Percentiles rank a stretch among this genome's conserved stretches.
Conservation (phyloP, 2,888 invertebrate species). For the Tetropium fuscum region DNA sequence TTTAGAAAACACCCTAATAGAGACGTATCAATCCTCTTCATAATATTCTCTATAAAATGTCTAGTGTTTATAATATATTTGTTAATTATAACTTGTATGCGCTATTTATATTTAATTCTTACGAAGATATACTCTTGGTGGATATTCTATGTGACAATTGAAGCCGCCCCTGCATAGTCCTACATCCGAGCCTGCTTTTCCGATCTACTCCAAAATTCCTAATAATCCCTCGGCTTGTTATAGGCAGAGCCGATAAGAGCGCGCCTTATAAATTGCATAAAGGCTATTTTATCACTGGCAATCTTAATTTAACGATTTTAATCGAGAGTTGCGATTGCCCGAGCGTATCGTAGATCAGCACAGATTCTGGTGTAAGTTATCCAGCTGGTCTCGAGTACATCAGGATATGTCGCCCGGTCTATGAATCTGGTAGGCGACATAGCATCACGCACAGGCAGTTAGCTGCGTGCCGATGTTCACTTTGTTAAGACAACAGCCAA, state of each 20-base stretch:
- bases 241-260: conserved; percentile 29
- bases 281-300: conserved; percentile 43
- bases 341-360: conserved; percentile 50
- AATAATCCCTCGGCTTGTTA: conserved; percentile 22
- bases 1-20: too few species aligned
- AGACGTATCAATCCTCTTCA: too few species aligned
- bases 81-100: too few species aligned
- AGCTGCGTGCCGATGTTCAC: conserved; percentile 59
- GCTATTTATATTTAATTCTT: too few species aligned
- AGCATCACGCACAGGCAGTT: conserved; percentile 59
- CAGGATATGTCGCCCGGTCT: conserved; percentile 49
- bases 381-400: conserved; percentile 47
- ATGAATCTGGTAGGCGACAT: conserved; percentile 57
- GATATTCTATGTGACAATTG: too few species aligned
- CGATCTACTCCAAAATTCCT: conserved; percentile 18
- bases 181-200: not conserved
- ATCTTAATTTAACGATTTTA: conserved; percentile 53
- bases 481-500: conserved; percentile 58
- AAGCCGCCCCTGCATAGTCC: too few species aligned
- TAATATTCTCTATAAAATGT: too few species aligned
- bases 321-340: conserved; percentile 49
- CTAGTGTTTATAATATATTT: too few species aligned
- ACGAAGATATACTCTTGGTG: too few species aligned
- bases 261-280: conserved; percentile 38
- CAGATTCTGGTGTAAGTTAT: conserved; percentile 49